Evolutionary conservation across 1,140 invertebrate genomes (phyloP).

Genomic region (Drosophila persimilis): DNA sequence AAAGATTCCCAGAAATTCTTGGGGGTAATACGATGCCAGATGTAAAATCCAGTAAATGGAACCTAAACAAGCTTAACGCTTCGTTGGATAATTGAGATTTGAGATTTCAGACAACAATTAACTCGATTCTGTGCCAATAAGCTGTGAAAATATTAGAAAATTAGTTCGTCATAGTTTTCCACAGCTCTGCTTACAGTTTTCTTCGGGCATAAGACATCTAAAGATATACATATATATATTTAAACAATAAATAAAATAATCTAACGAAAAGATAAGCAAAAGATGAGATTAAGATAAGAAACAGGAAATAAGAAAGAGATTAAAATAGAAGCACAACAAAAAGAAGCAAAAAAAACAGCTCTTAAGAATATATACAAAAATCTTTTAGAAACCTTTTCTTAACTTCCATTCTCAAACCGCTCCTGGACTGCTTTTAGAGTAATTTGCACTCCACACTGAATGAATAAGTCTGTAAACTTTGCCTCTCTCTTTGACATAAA

Average conservation of each 20-base stretch:
- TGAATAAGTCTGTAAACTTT: slow-evolving; percentile 39
- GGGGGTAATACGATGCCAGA: slow-evolving; percentile 35
- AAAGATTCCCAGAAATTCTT: slow-evolving; percentile 40
- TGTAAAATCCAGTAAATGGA: slow-evolving; percentile 41
- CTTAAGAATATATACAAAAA: neutral
- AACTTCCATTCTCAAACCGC: neutral
- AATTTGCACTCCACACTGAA: slow-evolving; percentile 28
- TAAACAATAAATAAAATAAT: neutral
- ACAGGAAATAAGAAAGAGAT: too few species aligned
- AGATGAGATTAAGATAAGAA: slow-evolving; percentile 8
- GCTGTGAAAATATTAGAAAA: neutral
- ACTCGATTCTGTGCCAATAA: slow-evolving; percentile 2
- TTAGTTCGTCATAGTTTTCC: too few species aligned
- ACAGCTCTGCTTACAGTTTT: too few species aligned
- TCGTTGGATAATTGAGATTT: slow-evolving; percentile 32
- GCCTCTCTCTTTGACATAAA: slow-evolving; percentile 47
- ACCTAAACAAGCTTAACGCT: slow-evolving; percentile 53
- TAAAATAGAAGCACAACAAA: neutral
- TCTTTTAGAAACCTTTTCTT: too few species aligned
- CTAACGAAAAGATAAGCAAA: neutral
- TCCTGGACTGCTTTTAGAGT: neutral
- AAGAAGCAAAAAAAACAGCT: neutral
- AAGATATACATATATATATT: too few species aligned
- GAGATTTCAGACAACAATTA: slow-evolving; percentile 12
- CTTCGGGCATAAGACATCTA: too few species aligned